Conservation (phyloP, 2,797 vertebrate genomes). For the Sciurus carolinensis region DNA sequence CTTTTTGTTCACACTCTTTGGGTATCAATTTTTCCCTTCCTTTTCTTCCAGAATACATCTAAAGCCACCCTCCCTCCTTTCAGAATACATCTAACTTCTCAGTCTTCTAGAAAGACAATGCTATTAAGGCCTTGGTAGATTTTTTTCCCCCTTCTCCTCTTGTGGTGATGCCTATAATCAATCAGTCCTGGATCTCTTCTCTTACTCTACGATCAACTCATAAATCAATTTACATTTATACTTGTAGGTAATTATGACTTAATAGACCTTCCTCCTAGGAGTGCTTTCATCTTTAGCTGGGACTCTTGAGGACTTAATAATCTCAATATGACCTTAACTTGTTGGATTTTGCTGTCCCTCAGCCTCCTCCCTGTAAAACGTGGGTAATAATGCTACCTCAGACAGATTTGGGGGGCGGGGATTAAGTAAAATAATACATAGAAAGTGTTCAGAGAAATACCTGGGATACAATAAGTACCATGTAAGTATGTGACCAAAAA, state of each 20-base stretch:
- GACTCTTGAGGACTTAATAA: background rate
- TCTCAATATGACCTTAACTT: background rate
- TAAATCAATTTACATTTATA: background rate
- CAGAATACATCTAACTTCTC: background rate
- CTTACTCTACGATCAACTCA: background rate
- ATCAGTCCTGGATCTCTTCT: background rate
- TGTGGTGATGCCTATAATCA: background rate
- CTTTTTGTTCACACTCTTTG: background rate
- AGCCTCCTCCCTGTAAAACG: background rate
- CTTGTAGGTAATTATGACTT: background rate
- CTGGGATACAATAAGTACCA: background rate
- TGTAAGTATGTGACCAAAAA: background rate
- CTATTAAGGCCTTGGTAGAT: too few species aligned
- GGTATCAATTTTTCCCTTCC: background rate
- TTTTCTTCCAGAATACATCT: too few species aligned
- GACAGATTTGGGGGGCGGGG: background rate
- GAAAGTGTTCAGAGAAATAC: background rate
- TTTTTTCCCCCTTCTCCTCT: background rate
- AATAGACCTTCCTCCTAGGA: background rate
- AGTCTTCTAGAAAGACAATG: background rate
- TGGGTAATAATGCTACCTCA: background rate
- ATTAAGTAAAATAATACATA: background rate
- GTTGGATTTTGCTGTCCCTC: background rate
- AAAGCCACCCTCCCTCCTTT: background rate
- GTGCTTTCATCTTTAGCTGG: background rate